A percentile compares a stretch with the other conserved stretches of the same genome.
These are phyloP conservation scores for Agonopterix subpropinquella DNA, from an alignment of 2,888 invertebrate species.

Conservation along the genomic window DNA sequence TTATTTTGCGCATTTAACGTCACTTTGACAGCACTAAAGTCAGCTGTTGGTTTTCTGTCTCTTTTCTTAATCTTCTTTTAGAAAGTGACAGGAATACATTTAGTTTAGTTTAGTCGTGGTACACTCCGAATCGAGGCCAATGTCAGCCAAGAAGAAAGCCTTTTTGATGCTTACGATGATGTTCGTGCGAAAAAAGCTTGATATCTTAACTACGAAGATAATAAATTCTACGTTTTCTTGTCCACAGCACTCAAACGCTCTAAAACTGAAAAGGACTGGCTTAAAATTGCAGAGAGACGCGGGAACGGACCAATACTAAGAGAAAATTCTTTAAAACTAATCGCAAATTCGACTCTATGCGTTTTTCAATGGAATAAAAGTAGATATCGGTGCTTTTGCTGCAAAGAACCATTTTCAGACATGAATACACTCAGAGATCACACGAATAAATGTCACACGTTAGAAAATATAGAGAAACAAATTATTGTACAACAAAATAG, in stretches of 20 bases:
- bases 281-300: conserved; percentile 37
- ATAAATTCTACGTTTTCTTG: no score
- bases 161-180: no score
- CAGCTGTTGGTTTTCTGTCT: no score
- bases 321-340: conserved; percentile 69
- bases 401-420: conserved; percentile 51
- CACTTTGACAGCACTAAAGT: no score
- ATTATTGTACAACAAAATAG: conserved; percentile 54
- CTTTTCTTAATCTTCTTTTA: no score
- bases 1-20: no score
- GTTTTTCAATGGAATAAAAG: conserved; percentile 63
- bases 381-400: conserved; percentile 54
- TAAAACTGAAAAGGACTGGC: conserved; percentile 19
- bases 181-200: no score
- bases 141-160: no score
- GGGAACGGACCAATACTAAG: conserved; percentile 42
- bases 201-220: no score
- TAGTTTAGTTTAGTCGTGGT: no score
- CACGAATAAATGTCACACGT: conserved; percentile 28
- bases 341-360: conserved; percentile 49
- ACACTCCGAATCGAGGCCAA: no score
- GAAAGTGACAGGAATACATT: no score
- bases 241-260: not conserved
- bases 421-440: conserved; percentile 40
- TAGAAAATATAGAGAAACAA: conserved; percentile 44